phyloP scores from a whole-genome alignment of 2,888 invertebrate genomes.

The Frankliniella intonsa region DNA sequence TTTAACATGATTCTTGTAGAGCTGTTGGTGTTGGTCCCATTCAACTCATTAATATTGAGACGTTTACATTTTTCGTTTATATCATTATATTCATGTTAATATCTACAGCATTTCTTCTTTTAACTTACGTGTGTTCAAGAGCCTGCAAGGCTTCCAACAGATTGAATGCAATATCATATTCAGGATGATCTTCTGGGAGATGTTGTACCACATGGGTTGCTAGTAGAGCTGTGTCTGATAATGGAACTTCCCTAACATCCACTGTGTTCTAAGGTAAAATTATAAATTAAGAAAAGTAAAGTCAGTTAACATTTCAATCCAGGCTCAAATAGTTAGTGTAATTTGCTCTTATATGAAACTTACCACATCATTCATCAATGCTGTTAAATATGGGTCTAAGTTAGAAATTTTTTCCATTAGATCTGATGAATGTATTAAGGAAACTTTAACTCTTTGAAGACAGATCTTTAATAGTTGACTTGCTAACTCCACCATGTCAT shows the following conservation, averaged over 20 bases:
- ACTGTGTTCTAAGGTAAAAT: conserved; percentile 33
- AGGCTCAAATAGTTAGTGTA: not conserved
- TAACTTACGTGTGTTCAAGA: not conserved
- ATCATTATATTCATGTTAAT: no score
- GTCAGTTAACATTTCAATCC: not conserved
- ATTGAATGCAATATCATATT: conserved; percentile 44
- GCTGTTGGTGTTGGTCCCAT: not conserved
- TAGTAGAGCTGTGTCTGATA: conserved; percentile 44
- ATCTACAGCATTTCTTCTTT: no score
- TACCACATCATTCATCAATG: conserved; percentile 64
- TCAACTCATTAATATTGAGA: no score
- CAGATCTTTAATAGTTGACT: conserved; percentile 70
- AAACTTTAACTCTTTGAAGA: conserved; percentile 71
- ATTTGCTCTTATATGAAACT: conserved; percentile 36
- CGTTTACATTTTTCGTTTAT: no score
- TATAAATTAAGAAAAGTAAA: conserved; percentile 7
- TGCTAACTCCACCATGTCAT: conserved; percentile 65
- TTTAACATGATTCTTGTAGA: not conserved
- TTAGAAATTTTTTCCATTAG: conserved; percentile 66
- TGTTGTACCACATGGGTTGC: conserved; percentile 46
- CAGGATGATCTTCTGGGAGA: conserved; percentile 46
- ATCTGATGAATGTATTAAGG: conserved; percentile 53
- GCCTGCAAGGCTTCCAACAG: not conserved
- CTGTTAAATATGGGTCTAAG: conserved; percentile 69
- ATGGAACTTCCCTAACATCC: conserved; percentile 32